phyloP scores from a whole-genome alignment of 2,797 vertebrate genomes.

The Cirrhinus molitorella region DNA sequence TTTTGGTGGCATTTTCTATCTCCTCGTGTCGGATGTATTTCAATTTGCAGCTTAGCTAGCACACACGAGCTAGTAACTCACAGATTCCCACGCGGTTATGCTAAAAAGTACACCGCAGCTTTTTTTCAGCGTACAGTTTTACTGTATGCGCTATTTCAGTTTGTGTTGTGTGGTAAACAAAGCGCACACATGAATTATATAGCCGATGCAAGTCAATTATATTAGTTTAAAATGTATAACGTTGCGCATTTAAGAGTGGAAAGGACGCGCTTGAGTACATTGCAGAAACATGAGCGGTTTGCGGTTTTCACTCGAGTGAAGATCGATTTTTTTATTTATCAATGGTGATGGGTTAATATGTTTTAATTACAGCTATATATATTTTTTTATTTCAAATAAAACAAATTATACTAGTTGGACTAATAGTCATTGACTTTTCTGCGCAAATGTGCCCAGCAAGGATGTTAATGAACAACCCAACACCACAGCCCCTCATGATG shows the following conservation, averaged over 20 bases:
- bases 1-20: slow-evolving; percentile 79
- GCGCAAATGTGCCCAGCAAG: not conserved
- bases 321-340: not conserved
- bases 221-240: not conserved
- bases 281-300: not conserved
- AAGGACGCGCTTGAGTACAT: slow-evolving; percentile 10
- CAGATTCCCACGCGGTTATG: not conserved
- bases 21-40: not conserved
- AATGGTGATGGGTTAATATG: not conserved
- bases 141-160: not conserved
- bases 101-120: not conserved
- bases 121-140: not conserved
- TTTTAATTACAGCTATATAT: not conserved
- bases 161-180: not conserved
- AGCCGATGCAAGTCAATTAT: not conserved
- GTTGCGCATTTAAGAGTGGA: not conserved
- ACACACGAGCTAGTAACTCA: not conserved
- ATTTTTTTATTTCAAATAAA: not conserved
- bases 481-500: not conserved
- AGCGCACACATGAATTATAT: not conserved
- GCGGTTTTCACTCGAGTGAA: not conserved
- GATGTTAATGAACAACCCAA: slow-evolving; percentile 5
- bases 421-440: not conserved
- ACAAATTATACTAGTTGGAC: not conserved
- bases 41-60: not conserved